Percentiles rank a stretch among this genome's conserved stretches.
Evolutionary conservation across 2,113 vertebrate species (phyloP).

Genomic region (Catagonus wagneri): DNA sequence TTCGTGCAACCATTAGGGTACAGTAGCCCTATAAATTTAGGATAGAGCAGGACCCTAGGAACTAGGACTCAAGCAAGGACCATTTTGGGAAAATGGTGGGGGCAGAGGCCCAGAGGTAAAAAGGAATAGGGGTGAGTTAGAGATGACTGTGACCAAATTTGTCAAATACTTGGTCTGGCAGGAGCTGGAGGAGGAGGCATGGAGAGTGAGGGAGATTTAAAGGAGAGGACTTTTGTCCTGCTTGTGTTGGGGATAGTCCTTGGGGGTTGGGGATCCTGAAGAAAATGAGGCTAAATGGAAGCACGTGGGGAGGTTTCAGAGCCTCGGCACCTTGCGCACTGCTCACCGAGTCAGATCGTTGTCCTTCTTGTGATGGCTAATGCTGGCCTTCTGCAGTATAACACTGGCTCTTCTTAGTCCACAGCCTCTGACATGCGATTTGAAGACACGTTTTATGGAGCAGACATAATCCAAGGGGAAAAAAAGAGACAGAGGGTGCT

Average conservation of each 20-base stretch:
- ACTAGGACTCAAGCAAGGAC: neutral
- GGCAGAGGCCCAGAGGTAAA: neutral
- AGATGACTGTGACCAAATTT: neutral
- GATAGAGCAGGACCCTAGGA: neutral
- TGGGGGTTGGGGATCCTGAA: neutral
- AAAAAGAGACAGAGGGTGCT: slow-evolving; percentile 95
- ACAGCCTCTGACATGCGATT: slow-evolving; percentile 98
- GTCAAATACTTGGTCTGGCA: neutral
- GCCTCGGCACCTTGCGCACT: neutral
- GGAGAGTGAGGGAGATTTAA: neutral
- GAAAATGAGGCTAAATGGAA: neutral
- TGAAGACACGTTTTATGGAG: slow-evolving; percentile 95
- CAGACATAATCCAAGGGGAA: slow-evolving; percentile 91
- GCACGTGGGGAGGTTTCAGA: too few species aligned
- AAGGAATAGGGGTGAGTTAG: neutral
- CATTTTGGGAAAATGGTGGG: neutral
- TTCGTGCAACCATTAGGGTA: neutral
- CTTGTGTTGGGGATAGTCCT: neutral
- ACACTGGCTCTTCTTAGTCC: slow-evolving; percentile 89
- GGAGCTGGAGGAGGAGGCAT: neutral
- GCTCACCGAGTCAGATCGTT: neutral
- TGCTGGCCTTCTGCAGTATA: neutral
- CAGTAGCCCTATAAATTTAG: neutral
- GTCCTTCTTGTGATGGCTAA: neutral
- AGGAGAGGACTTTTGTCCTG: neutral